Evolutionary conservation across 2,113 vertebrate genomes (phyloP), one percentile per base, ranked within the genome.

Genomic region (Carassius auratus): DNA sequence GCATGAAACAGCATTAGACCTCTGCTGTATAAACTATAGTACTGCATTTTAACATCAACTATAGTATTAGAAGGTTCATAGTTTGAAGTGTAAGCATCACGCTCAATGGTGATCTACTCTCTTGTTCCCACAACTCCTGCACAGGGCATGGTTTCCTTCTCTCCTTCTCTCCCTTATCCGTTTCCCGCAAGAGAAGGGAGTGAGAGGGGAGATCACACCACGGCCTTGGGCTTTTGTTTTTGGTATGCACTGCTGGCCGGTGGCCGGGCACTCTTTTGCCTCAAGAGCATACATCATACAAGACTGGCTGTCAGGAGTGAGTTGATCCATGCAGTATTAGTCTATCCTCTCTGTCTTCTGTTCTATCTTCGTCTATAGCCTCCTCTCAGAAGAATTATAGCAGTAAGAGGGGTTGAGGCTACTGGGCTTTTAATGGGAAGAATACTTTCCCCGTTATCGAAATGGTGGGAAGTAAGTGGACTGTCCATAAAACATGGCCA

Each of bases 221-320:
- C 0, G 89, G 84, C 92, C 93, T 94, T 94, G 93, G 92, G 88
- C 86, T 90, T 91, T 92, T 90, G 88, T 91, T 80, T 81, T 77
- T 74, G 89, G 89, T 85, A 89, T 89, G 89, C 83, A 84, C 81
- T 85, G 81, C 89, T 94, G 90, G 89, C 88, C 59, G 45, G 76
- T 83, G 81, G 86, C 91, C 91, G 88, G 88, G 85, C 85, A 80
- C 62, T 48, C 26, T 82, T 71, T 71, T 86, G 59, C 79, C 84
- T 33, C 74, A 77, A 45, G 21, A 88, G 4, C 69, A 59, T 3
- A 23, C 30, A 83, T 69, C 66, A 71, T 83, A 38, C 48, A 33
- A 73, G 50, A 71, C 48, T n/a, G n/a, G n/a, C n/a, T 83, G 45
- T 73, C 81, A 71, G 50, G 33, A 66, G 62, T 69, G 62, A 69